A percentile compares a stretch with the other conserved stretches of the same genome.
Evolutionary conservation across 2,797 vertebrate genomes (phyloP).

Genomic region (Diceros bicornis): DNA sequence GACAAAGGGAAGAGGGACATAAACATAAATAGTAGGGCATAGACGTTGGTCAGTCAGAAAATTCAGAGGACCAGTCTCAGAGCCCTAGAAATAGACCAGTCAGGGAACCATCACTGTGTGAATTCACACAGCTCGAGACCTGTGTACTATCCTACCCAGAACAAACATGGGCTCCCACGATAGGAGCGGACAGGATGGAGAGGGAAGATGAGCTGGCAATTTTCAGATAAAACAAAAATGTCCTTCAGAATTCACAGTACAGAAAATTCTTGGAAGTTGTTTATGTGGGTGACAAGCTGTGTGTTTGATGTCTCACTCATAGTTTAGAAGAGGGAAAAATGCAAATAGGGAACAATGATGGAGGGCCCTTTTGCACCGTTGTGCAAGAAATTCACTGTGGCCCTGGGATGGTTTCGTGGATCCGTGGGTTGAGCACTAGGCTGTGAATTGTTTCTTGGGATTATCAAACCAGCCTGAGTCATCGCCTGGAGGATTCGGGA

Average conservation of each 20-base stretch:
- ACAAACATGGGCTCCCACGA: background rate
- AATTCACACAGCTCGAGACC: background rate
- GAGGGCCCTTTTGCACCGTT: rapidly evolving
- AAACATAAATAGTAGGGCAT: background rate
- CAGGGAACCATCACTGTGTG: background rate
- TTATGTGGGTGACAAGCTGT: conserved; percentile 31
- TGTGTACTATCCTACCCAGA: background rate
- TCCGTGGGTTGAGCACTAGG: background rate
- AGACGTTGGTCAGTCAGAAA: too few species aligned
- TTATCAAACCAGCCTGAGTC: background rate
- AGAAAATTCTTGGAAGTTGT: conserved; percentile 37
- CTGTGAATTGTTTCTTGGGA: background rate
- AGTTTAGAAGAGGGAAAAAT: background rate
- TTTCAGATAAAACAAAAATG: background rate
- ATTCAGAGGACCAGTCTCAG: background rate
- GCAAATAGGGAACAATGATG: background rate
- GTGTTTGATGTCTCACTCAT: background rate
- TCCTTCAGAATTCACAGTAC: conserved; percentile 16
- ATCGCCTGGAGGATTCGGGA: background rate
- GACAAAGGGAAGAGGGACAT: too few species aligned
- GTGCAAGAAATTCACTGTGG: background rate
- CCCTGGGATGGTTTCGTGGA: background rate
- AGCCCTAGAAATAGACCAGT: background rate
- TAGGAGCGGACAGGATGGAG: background rate
- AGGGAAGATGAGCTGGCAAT: background rate